Conservation (phyloP, 2,888 invertebrate species). For the Periphyllus acericola region DNA sequence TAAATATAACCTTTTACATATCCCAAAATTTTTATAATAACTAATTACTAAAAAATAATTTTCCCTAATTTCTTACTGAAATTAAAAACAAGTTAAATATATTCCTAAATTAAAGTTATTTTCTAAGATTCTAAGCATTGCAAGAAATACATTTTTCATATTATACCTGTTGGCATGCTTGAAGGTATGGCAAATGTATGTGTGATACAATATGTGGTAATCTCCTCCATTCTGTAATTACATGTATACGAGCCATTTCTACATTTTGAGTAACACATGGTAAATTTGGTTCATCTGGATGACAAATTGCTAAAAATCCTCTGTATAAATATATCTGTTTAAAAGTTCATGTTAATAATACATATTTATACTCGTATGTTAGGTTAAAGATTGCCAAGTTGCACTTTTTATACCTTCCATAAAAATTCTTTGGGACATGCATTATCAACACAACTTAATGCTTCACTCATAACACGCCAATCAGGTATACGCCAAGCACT, state of each 20-base stretch:
- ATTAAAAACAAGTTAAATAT: no score
- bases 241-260: slow-evolving; percentile 88
- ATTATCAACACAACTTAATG: slow-evolving; percentile 89
- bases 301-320: slow-evolving; percentile 91
- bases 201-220: slow-evolving; percentile 93
- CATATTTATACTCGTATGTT: neutral
- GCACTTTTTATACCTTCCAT: slow-evolving; percentile 70
- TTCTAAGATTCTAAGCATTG: neutral
- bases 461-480: slow-evolving; percentile 95
- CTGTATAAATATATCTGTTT: slow-evolving; percentile 85
- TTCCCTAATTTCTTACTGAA: no score
- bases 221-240: slow-evolving; percentile 95
- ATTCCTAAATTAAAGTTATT: neutral
- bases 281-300: slow-evolving; percentile 81
- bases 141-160: slow-evolving; percentile 5
- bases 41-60: no score
- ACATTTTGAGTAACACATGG: slow-evolving; percentile 81
- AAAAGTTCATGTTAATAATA: slow-evolving; percentile 2
- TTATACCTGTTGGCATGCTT: slow-evolving; percentile 89
- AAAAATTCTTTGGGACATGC: slow-evolving; percentile 89
- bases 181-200: slow-evolving; percentile 90
- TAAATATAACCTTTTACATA: no score
- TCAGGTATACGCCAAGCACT: slow-evolving; percentile 95
- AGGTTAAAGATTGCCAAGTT: neutral
- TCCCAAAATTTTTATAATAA: no score